These are phyloP conservation scores for Cnemophilus loriae DNA, from an alignment of 2,113 vertebrate species.

Conservation along the genomic window DNA sequence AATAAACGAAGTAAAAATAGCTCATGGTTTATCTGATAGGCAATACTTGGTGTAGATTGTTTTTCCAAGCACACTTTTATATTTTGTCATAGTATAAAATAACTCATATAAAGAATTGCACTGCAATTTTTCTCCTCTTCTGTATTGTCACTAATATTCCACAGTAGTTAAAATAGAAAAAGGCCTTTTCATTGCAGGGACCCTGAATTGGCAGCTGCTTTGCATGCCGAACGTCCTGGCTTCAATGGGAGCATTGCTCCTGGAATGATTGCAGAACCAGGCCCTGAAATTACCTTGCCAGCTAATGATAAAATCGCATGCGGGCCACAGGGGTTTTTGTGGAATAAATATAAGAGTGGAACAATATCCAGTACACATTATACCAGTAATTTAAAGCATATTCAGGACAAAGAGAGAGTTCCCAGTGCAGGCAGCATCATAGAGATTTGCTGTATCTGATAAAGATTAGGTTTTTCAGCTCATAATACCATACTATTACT, in stretches of 20 bases:
- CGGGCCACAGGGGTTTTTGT: constrained; percentile 64
- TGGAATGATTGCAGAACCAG: constrained; percentile 55
- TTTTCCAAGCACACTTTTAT: constrained; percentile 16
- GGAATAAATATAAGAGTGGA: constrained; percentile 64
- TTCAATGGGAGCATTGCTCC: constrained; percentile 44
- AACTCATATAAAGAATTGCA: neutral
- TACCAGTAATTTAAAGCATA: constrained; percentile 67
- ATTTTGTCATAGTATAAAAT: constrained; percentile 28
- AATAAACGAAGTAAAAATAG: neutral
- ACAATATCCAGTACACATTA: constrained; percentile 62
- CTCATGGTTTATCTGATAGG: neutral
- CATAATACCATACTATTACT: constrained; percentile 59
- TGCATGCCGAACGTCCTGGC: constrained; percentile 35
- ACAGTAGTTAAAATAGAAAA: constrained; percentile 43
- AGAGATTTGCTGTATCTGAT: constrained; percentile 67
- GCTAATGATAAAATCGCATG: constrained; percentile 63
- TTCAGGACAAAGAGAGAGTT: constrained; percentile 65
- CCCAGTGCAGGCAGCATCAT: constrained; percentile 58
- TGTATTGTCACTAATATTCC: constrained; percentile 35
- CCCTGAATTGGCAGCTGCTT: constrained; percentile 53
- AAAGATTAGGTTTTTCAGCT: constrained; percentile 51
- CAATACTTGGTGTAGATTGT: neutral
- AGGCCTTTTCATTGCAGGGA: constrained; percentile 19
- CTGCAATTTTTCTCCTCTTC: constrained; percentile 48
- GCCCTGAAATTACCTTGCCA: constrained; percentile 62